Conservation (phyloP, 2,888 invertebrate species). For the Parnassius smintheus region DNA sequence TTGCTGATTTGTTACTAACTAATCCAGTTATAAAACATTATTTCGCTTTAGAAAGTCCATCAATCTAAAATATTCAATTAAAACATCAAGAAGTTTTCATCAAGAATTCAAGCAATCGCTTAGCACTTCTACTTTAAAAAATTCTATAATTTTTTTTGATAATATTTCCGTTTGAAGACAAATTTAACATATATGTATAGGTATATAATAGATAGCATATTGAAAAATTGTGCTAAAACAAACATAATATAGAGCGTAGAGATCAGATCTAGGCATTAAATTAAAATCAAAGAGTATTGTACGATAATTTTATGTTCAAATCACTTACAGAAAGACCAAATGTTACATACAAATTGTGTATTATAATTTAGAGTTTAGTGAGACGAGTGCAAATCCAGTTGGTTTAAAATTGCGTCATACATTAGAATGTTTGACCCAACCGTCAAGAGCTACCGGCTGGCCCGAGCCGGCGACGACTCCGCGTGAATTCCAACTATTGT, state of each 20-base stretch:
- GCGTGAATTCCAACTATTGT: slow-evolving; percentile 63
- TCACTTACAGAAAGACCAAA: background rate
- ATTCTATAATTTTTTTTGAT: slow-evolving; percentile 4
- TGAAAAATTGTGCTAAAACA: too few relatives aligned
- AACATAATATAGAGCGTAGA: too few relatives aligned
- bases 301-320: too few relatives aligned
- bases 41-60: slow-evolving; percentile 17
- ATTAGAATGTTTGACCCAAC: slow-evolving; percentile 75
- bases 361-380: slow-evolving; percentile 52
- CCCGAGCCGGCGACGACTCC: slow-evolving; percentile 50
- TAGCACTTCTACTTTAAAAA: slow-evolving; percentile 12
- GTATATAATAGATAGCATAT: too few relatives aligned
- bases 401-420: slow-evolving; percentile 69
- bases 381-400: slow-evolving; percentile 74
- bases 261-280: too few relatives aligned
- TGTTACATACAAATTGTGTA: background rate
- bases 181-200: too few relatives aligned
- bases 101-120: slow-evolving; percentile 9
- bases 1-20: slow-evolving; percentile 13
- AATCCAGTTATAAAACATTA: slow-evolving; percentile 14
- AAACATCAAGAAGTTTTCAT: too few relatives aligned
- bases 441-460: slow-evolving; percentile 38
- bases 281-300: too few relatives aligned
- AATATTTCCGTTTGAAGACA: too few relatives aligned
- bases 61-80: background rate